These are phyloP conservation scores for Marronus borbonicus DNA, from an alignment of 2,888 invertebrate species.

Conservation along the genomic window DNA sequence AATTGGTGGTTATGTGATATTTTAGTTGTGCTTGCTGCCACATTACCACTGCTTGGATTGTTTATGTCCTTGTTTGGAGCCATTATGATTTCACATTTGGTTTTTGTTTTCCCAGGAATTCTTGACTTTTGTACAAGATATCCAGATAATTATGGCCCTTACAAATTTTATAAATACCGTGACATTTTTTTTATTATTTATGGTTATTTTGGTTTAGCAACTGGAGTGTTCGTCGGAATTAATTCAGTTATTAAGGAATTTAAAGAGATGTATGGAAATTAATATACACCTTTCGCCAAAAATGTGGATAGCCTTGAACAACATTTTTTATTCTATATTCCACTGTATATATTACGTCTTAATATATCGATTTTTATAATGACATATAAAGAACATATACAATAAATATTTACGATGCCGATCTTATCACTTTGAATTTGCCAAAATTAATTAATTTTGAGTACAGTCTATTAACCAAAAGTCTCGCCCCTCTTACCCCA, in stretches of 20 bases:
- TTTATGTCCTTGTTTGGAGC: constrained; percentile 15
- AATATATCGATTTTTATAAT: too few relatives aligned
- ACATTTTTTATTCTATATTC: too few relatives aligned
- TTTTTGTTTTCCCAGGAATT: constrained; percentile 6
- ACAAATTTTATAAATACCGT: constrained; percentile 7
- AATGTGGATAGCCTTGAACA: too few relatives aligned
- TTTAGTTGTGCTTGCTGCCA: constrained; percentile 12
- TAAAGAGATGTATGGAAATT: neutral
- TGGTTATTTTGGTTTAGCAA: constrained; percentile 9
- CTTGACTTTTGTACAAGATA: constrained; percentile 8
- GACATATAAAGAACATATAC: too few relatives aligned
- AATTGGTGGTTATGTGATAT: neutral
- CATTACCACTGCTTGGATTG: constrained; percentile 9
- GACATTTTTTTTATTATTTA: constrained; percentile 10
- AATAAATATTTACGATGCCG: too few relatives aligned
- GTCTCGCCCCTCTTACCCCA: too few relatives aligned
- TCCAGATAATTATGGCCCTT: constrained; percentile 9
- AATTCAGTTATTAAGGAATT: neutral
- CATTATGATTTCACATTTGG: neutral
- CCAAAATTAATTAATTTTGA: too few relatives aligned
- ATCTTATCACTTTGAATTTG: too few relatives aligned
- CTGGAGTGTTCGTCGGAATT: neutral
- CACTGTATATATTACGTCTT: too few relatives aligned
- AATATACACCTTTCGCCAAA: neutral
- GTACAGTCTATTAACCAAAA: too few relatives aligned